Evolutionary conservation across 2,888 invertebrate species (phyloP).

Genomic region (Monoplex corrugatus): DNA sequence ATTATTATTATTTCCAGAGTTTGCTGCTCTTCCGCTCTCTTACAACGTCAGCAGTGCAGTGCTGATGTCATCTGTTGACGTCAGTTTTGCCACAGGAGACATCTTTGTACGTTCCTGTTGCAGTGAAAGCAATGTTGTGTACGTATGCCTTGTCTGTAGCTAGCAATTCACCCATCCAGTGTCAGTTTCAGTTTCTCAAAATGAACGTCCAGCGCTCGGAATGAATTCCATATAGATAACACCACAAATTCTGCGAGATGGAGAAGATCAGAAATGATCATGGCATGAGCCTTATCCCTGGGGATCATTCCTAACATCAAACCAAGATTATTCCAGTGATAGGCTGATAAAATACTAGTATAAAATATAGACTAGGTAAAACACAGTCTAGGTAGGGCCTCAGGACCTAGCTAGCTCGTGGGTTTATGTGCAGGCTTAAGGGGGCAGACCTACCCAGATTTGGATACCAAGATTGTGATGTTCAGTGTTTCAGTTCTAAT

Average conservation of each 20-base stretch:
- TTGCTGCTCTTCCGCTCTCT: background rate
- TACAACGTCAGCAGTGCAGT: background rate
- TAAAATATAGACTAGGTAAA: no score
- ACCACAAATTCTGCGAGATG: background rate
- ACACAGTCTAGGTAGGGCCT: no score
- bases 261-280: background rate
- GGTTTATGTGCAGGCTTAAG: no score
- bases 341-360: no score
- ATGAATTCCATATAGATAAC: background rate
- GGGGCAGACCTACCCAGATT: no score
- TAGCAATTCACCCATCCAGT: background rate
- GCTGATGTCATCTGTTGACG: background rate
- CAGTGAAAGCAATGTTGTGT: background rate
- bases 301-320: no score
- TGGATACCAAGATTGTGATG: no score
- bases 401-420: no score
- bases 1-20: conserved; percentile 1
- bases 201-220: no score
- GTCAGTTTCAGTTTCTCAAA: background rate
- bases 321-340: no score
- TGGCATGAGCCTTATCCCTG: no score
- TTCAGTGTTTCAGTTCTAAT: no score
- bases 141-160: background rate
- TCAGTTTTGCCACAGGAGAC: background rate
- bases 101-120: background rate